Evolutionary conservation across 1,140 invertebrate species (phyloP).

Genomic region (Steinernema feltiae): DNA sequence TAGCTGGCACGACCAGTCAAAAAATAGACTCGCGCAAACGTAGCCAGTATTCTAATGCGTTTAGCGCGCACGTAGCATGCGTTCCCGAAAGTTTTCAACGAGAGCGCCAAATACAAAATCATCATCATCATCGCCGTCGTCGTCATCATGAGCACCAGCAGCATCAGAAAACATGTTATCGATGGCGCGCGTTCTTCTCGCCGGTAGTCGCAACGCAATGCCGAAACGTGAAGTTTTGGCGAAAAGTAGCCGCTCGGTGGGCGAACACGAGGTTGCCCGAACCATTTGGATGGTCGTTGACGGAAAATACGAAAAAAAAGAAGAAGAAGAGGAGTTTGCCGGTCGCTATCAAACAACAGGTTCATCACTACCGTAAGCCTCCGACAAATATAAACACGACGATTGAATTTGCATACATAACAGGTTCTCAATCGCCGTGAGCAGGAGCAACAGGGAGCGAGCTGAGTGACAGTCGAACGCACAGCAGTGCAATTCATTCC

Average conservation of each 20-base stretch:
- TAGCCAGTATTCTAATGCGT: not conserved
- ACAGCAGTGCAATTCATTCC: too few species aligned
- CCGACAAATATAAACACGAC: not conserved
- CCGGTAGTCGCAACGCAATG: not conserved
- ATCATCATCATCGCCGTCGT: too few species aligned
- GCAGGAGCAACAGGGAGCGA: too few species aligned
- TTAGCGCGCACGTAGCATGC: not conserved
- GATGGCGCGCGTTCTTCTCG: not conserved
- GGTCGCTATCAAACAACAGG: not conserved
- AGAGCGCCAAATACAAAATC: conserved; percentile 11
- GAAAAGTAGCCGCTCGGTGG: too few species aligned
- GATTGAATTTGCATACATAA: not conserved
- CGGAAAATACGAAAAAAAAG: not conserved
- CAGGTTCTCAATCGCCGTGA: not conserved
- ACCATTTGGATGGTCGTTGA: too few species aligned
- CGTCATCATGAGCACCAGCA: too few species aligned
- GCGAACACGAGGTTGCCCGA: too few species aligned
- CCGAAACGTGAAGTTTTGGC: not conserved
- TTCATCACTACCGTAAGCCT: not conserved
- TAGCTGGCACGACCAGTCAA: too few species aligned
- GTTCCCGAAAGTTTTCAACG: not conserved
- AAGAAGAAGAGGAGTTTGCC: not conserved
- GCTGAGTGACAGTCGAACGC: too few species aligned
- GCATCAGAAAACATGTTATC: conserved; percentile 10
- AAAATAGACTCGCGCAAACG: too few species aligned